Percentiles rank a stretch among this genome's conserved stretches.
Conservation (phyloP, 2,888 invertebrate species). For the Ectemnius cavifrons region DNA sequence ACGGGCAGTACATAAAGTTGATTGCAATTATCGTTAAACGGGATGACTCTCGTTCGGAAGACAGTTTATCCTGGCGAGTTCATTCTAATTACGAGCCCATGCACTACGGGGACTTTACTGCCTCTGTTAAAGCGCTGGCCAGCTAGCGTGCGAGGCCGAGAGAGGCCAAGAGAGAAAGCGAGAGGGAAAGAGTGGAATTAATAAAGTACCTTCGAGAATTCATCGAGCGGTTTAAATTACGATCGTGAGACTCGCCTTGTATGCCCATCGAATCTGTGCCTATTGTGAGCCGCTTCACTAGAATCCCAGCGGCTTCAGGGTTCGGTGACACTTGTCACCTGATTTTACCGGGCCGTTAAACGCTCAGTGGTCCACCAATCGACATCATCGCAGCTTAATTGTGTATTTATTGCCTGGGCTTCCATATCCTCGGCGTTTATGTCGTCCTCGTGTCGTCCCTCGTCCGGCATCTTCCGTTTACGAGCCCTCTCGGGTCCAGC, state of each 20-base stretch:
- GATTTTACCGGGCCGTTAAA: constrained; percentile 76
- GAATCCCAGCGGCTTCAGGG: constrained; percentile 35
- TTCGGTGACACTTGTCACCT: constrained; percentile 73
- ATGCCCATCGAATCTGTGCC: constrained; percentile 54
- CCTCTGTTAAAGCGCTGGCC: not conserved
- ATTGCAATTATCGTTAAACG: constrained; percentile 49
- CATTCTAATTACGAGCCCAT: constrained; percentile 47
- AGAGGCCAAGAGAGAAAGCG: not conserved
- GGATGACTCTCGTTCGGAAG: constrained; percentile 22
- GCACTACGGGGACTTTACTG: constrained; percentile 26
- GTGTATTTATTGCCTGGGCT: constrained; percentile 67
- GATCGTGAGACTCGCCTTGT: constrained; percentile 57
- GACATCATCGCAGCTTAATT: constrained; percentile 70
- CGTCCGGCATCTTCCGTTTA: constrained; percentile 38
- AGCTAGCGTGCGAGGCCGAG: too few species aligned
- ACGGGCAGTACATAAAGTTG: constrained; percentile 29
- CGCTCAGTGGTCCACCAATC: constrained; percentile 56
- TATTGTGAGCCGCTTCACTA: constrained; percentile 53
- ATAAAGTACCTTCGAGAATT: constrained; percentile 58
- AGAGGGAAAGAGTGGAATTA: constrained; percentile 37
- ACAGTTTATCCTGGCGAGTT: constrained; percentile 10
- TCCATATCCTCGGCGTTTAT: constrained; percentile 53
- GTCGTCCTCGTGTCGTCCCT: constrained; percentile 28
- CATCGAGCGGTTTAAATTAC: constrained; percentile 58
- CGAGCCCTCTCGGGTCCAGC: constrained; percentile 12